Base-by-base conservation (phyloP, 2,797 vertebrate species). In the Helarctos malayanus region DNA sequence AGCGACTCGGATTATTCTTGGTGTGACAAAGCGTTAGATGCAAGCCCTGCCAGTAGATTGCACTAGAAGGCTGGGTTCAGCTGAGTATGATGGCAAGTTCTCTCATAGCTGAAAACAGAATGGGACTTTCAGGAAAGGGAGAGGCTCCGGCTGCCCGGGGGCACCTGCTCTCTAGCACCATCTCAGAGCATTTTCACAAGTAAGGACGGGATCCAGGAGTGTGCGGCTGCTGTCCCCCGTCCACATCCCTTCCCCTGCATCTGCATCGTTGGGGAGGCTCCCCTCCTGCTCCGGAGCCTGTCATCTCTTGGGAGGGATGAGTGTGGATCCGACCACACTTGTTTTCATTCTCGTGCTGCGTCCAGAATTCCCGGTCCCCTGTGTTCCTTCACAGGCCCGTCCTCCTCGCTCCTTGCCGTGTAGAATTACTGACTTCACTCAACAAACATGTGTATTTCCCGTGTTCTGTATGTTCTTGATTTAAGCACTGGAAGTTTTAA, bases 191-290 rank as follows among this genome's bases (percentile, higher is more conserved):
- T 47, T 29, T 45, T 12, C 2, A 13, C 15, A 3, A 8, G 7
- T 23, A 2, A 81, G 2, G 18, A 61, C 0, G 0, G 3, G 12
- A 10, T 13, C 3, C 5, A 27, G 1, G 4, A 1, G 5, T 12
- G 8, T 11, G 41, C 2, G 27, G 21, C 38, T 5, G 25, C 25
- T 15, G 35, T 29, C 38, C 12, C 41, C 18, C 41, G 10, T 23
- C 19, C 27, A 8, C 0, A 3, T 2, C 32, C 57, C 45, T 38
- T n/a, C 18, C 25, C 16, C 49, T 25, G 76, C 7, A 1, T 27
- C 29, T 12, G 29, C 29, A 5, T 19, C 10, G 11, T 29, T n/a
- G 29, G 1, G 78, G 52, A 80, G 52, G 21, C 13, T n/a, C 0
- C 52, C 21, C 38, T n/a, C 29, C 47, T n/a, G 29, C 75, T 21